Percentiles rank a stretch among this genome's conserved stretches.
Conservation (phyloP, 2,888 invertebrate genomes). For the Beris morrisii region DNA sequence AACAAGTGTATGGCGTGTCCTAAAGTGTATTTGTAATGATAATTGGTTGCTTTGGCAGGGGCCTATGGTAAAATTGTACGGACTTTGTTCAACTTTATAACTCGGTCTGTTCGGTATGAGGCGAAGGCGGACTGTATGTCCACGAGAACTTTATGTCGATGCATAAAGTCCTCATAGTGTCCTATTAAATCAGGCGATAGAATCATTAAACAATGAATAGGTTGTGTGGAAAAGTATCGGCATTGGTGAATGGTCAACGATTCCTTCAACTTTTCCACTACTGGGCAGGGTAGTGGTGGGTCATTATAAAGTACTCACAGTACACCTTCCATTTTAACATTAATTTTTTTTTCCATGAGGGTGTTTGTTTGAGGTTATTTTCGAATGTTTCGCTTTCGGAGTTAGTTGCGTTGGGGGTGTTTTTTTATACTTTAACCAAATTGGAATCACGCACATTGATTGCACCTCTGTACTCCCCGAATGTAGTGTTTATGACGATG, state of each 20-base stretch:
- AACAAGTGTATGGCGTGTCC: too few relatives aligned
- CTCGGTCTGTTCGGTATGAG: background rate
- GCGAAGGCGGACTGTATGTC: background rate
- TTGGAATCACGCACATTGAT: constrained; percentile 33
- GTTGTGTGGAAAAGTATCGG: background rate
- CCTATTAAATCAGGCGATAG: constrained; percentile 35
- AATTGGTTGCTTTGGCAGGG: constrained; percentile 6
- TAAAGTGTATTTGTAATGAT: constrained; percentile 6
- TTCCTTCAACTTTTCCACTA: constrained; percentile 1
- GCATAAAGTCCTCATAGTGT: constrained; percentile 8
- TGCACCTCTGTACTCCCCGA: constrained; percentile 8
- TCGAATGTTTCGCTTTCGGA: too few relatives aligned
- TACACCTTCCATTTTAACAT: constrained; percentile 19
- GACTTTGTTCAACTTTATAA: too few relatives aligned
- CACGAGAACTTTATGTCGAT: too few relatives aligned
- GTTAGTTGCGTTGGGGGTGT: too few relatives aligned
- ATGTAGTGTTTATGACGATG: constrained; percentile 8
- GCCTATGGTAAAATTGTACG: too few relatives aligned
- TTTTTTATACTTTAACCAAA: background rate
- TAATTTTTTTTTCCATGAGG: background rate
- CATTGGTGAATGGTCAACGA: constrained; percentile 7
- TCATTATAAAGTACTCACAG: constrained; percentile 27
- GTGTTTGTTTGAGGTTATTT: too few relatives aligned
- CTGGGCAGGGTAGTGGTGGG: background rate
- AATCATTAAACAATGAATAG: constrained; percentile 29